These are phyloP conservation scores for Cabera pusaria DNA, from an alignment of 2,888 invertebrate species.

Conservation along the genomic window DNA sequence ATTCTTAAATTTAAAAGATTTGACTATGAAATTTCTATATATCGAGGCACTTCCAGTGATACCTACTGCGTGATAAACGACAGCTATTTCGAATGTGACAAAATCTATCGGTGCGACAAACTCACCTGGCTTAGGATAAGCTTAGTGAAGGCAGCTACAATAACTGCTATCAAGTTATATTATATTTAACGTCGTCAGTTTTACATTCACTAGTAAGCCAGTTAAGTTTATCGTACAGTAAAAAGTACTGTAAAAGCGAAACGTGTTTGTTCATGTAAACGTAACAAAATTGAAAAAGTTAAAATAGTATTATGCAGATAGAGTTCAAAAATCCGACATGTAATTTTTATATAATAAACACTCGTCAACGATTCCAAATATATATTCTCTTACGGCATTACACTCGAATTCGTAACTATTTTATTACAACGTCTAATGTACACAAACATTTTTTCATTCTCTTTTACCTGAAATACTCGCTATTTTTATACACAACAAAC, in stretches of 20 bases:
- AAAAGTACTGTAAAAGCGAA: conserved; percentile 54
- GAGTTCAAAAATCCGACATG: conserved; percentile 72
- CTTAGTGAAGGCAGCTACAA: too few species aligned
- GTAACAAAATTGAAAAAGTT: conserved; percentile 54
- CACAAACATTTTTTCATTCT: conserved; percentile 66
- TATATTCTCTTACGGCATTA: conserved; percentile 77
- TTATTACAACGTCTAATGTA: conserved; percentile 77
- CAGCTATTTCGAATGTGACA: conserved; percentile 37
- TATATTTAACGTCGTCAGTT: too few species aligned
- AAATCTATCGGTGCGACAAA: too few species aligned
- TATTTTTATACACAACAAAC: conserved; percentile 79
- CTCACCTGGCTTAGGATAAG: too few species aligned
- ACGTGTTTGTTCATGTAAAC: conserved; percentile 70
- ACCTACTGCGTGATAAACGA: conserved; percentile 47
- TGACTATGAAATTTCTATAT: conserved; percentile 35
- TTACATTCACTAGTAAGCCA: too few species aligned
- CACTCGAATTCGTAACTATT: conserved; percentile 69
- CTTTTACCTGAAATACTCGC: conserved; percentile 71
- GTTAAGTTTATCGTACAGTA: too few species aligned
- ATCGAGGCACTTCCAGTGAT: conserved; percentile 53
- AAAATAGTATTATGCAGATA: conserved; percentile 62
- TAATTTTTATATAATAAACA: conserved; percentile 76
- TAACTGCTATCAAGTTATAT: too few species aligned
- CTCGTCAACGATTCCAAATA: conserved; percentile 78
- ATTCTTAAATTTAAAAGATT: conserved; percentile 25